These are phyloP conservation scores for Hemaris fuciformis DNA, from an alignment of 2,888 invertebrate species.

Conservation along the genomic window DNA sequence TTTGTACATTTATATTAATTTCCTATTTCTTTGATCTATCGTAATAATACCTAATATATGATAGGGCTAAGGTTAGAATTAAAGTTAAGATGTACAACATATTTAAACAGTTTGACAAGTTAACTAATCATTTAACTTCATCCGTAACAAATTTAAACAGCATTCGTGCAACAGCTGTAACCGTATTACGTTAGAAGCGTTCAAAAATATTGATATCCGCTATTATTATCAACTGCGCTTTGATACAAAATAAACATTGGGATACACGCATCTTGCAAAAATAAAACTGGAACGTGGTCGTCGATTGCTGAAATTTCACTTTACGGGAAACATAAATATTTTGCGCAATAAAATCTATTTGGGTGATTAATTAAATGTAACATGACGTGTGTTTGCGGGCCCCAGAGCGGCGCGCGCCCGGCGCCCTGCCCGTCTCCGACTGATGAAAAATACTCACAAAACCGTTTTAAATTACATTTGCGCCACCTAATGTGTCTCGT, in stretches of 20 bases:
- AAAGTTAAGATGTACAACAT: too few relatives aligned
- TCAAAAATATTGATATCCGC: background rate
- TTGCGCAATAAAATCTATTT: constrained; percentile 71
- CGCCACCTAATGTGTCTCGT: constrained; percentile 35
- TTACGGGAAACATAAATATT: constrained; percentile 65
- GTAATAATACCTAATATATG: too few relatives aligned
- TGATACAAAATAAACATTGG: constrained; percentile 16
- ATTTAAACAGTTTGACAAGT: constrained; percentile 32
- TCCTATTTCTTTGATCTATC: too few relatives aligned
- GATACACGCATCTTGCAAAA: constrained; percentile 25
- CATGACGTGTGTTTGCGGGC: constrained; percentile 42
- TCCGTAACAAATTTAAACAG: background rate
- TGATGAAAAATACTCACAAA: constrained; percentile 29
- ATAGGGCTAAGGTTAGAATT: too few relatives aligned
- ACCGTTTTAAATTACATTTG: constrained; percentile 34
- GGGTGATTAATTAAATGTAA: constrained; percentile 64
- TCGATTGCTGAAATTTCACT: constrained; percentile 45
- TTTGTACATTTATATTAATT: too few relatives aligned
- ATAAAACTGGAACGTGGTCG: constrained; percentile 45
- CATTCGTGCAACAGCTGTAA: background rate
- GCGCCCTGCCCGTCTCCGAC: constrained; percentile 21
- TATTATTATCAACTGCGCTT: background rate
- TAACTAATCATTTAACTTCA: background rate
- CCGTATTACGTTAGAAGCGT: background rate
- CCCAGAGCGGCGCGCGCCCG: constrained; percentile 5